Evolutionary conservation across 2,888 invertebrate genomes (phyloP).

Genomic region (Papilio demoleus): DNA sequence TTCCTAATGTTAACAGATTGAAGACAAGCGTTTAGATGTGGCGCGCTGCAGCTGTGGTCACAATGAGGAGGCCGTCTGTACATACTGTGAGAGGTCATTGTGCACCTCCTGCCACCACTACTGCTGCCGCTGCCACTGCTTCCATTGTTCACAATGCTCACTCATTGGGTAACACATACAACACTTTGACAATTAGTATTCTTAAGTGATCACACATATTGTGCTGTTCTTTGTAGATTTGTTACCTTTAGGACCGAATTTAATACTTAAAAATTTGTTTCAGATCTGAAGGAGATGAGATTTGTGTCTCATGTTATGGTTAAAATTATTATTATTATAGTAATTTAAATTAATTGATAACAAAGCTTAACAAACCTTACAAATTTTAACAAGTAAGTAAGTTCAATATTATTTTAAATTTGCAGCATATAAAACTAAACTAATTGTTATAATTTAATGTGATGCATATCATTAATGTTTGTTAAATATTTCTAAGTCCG

Average conservation of each 20-base stretch:
- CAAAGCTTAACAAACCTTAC: background rate
- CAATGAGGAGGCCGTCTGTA: conserved; percentile 53
- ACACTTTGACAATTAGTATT: too few species aligned
- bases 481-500: conserved; percentile 27
- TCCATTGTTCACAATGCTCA: conserved; percentile 63
- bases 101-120: conserved; percentile 58
- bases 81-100: conserved; percentile 65
- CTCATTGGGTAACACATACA: conserved; percentile 57
- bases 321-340: conserved; percentile 45
- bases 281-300: conserved; percentile 66
- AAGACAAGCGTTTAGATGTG: conserved; percentile 34
- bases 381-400: background rate
- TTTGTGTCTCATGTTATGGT: conserved; percentile 74
- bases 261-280: conserved; percentile 48
- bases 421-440: background rate
- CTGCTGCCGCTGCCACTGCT: conserved; percentile 57
- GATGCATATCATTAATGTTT: conserved; percentile 12
- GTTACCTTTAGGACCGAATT: background rate
- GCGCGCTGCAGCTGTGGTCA: conserved; percentile 51
- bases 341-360: background rate
- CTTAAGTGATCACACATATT: background rate
- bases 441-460: background rate
- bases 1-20: conserved; percentile 46
- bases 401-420: background rate
- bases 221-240: background rate